Evolutionary conservation across 2,888 invertebrate genomes (phyloP).

Genomic region (Drosophila kanekoi): DNA sequence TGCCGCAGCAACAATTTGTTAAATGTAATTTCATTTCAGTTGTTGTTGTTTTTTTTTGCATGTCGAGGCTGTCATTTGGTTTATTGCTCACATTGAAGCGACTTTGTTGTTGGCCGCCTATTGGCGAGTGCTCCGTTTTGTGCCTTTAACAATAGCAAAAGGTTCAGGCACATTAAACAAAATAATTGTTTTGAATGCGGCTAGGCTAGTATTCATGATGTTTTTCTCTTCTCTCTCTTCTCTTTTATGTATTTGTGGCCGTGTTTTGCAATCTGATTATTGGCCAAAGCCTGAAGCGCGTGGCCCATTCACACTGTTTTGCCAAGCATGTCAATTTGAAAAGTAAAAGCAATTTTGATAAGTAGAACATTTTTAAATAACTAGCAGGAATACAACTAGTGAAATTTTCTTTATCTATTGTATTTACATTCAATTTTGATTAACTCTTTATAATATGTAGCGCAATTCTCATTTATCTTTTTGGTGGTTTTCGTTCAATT

Average conservation of each 20-base stretch:
- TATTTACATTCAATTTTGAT: too few species aligned
- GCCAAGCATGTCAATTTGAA: constrained; percentile 14
- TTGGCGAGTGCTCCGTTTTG: constrained; percentile 42
- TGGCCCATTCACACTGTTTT: constrained; percentile 22
- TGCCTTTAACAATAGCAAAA: constrained; percentile 47
- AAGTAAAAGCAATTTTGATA: not conserved
- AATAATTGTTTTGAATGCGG: constrained; percentile 56
- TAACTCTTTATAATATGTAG: too few species aligned
- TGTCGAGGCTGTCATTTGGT: constrained; percentile 41
- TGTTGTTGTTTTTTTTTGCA: constrained; percentile 10
- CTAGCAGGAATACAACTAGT: too few species aligned
- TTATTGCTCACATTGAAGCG: constrained; percentile 11
- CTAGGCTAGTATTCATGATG: constrained; percentile 11
- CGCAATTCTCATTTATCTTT: too few species aligned
- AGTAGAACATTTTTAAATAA: not conserved
- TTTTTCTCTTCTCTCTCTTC: not conserved
- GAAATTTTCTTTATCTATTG: too few species aligned
- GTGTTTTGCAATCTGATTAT: constrained; percentile 34
- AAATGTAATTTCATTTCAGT: not conserved
- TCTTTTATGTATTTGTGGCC: not conserved
- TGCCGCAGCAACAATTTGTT: not conserved
- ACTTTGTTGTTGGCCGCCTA: not conserved
- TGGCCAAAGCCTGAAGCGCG: constrained; percentile 14
- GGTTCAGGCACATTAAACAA: constrained; percentile 71
- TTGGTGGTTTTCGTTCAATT: too few species aligned